Evolutionary conservation across 2,888 invertebrate species (phyloP), one percentile per base, ranked within the genome.

Genomic region (Oegoconia quadripuncta): DNA sequence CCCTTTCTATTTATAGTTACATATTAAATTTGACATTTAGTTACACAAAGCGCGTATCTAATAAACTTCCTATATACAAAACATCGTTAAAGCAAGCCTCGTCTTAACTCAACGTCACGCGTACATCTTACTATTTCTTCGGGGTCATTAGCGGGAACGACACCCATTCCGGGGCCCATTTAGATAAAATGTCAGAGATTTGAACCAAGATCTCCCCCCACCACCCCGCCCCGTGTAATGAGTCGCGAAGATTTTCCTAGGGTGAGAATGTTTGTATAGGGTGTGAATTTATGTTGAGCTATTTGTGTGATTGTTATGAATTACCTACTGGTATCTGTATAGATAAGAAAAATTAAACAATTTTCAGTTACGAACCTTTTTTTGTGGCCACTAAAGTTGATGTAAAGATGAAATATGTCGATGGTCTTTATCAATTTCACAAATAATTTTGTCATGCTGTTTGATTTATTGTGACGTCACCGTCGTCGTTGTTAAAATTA

Each of bases 141-240:
- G 69, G 68, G 79, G 81, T 82, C 86, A 87, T 87, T 87, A 87
- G 81, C 64, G 71, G 66, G 74, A 75, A 81, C 76, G 81, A 74
- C 76, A 68, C 75, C 80, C 82, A 84, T 86, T 83, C 68, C 76
- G 76, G 71, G 75, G 79, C 83, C 86, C 86, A 86, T 87, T 87
- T 84, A 87, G 86, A 87, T 87, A 86, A 86, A 87, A 87, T 77
- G 86, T 81, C 83, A 78, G 74, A 87, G 86, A 87, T 87, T 86
- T 84, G 79, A 81, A 81, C 80, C 74, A 80, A 81, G 81, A 76
- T 77, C 73, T 72, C 63, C 53, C 43, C 46, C 44, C 42, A 37
- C 33, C 23, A 8, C 14, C 48, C 53, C 62, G n/a, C 63, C 64
- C 59, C 73, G 70, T 68, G 84, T 87, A 86, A 87, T 87, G 86